These are phyloP conservation scores for Telmatochromis bifrenatus DNA, from an alignment of 2,113 vertebrate genomes.

Conservation along the genomic window DNA sequence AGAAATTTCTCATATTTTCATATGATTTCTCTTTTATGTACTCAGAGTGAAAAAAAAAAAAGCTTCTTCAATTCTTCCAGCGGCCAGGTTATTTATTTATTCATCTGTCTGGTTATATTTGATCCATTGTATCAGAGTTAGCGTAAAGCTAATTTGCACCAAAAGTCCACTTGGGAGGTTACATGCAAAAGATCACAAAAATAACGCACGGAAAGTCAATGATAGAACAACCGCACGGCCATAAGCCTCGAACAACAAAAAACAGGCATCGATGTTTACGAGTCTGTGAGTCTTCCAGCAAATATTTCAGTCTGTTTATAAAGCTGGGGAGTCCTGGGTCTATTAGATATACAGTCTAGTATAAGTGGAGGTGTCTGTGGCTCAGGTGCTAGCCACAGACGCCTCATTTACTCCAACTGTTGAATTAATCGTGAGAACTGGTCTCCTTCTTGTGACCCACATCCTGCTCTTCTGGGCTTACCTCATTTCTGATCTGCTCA, in stretches of 20 bases:
- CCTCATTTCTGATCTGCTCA: neutral
- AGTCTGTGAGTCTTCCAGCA: neutral
- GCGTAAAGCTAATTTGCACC: neutral
- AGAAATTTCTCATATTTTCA: neutral
- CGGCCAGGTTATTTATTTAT: neutral
- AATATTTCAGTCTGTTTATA: neutral
- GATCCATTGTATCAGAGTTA: neutral
- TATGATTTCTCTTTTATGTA: neutral
- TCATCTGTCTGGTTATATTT: neutral
- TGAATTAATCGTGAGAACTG: neutral
- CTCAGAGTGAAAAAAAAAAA: neutral
- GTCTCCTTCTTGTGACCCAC: neutral
- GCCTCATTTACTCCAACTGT: neutral
- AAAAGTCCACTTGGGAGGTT: neutral
- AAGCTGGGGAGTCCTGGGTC: neutral
- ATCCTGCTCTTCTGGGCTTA: neutral
- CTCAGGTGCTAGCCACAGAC: neutral
- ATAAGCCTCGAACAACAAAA: neutral
- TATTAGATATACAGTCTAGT: neutral
- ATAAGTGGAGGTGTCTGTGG: neutral
- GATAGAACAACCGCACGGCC: neutral
- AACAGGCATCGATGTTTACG: neutral
- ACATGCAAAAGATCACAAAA: neutral
- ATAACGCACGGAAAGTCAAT: fast-evolving
- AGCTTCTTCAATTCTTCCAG: neutral